phyloP scores from a whole-genome alignment of 64 coral and sea anemone species.

The Exaiptasia diaphana region DNA sequence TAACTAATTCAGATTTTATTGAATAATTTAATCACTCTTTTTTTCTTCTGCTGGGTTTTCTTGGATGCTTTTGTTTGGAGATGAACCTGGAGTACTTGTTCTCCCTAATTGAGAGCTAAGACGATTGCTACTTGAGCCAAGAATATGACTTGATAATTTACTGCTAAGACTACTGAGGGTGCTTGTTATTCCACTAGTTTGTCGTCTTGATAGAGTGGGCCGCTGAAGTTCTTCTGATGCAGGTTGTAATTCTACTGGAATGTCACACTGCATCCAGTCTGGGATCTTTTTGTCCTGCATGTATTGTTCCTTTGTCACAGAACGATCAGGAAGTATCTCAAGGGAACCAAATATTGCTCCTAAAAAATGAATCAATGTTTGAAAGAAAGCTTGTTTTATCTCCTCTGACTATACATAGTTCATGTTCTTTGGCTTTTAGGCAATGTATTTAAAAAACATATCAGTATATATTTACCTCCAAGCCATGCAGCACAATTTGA shows the following conservation, averaged over 20 bases:
- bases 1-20: no score
- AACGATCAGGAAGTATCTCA: conserved; percentile 88
- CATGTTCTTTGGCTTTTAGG: no score
- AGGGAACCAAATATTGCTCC: conserved; percentile 98
- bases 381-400: background rate
- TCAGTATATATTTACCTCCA: conserved; percentile 71
- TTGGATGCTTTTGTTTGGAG: conserved; percentile 12
- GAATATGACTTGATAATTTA: conserved; percentile 67
- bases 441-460: no score
- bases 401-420: no score
- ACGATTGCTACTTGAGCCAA: conserved; percentile 58
- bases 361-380: conserved; percentile 26
- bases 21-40: conserved; percentile 1
- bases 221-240: conserved; percentile 64
- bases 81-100: background rate
- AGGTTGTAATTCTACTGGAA: conserved; percentile 24
- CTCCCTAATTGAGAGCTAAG: conserved; percentile 9
- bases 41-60: conserved; percentile 45
- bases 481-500: conserved; percentile 90
- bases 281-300: conserved; percentile 77
- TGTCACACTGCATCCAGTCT: conserved; percentile 87
- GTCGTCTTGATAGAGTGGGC: conserved; percentile 78
- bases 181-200: conserved; percentile 91
- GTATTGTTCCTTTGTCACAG: conserved; percentile 69
- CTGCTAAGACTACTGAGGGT: conserved; percentile 82